Percentiles rank a stretch among this genome's conserved stretches.
phyloP scores from a whole-genome alignment of 2,797 vertebrate species.

The Squalus acanthias region DNA sequence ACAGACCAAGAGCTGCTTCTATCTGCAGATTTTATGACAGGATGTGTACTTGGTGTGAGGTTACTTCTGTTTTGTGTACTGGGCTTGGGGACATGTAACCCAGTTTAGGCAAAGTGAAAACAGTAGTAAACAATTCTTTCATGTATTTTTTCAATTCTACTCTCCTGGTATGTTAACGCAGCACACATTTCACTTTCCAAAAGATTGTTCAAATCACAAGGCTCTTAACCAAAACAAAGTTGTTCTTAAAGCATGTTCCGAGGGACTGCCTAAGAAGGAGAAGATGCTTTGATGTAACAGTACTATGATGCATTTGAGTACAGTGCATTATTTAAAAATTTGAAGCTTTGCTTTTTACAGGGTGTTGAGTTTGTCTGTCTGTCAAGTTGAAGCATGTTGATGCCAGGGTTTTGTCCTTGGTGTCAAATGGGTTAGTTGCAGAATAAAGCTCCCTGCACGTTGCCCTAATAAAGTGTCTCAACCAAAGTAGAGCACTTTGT shows the following conservation, averaged over 20 bases:
- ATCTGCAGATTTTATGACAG: not conserved
- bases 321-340: not conserved
- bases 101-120: not conserved
- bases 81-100: not conserved
- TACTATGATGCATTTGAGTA: not conserved
- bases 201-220: not conserved
- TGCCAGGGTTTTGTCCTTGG: not conserved
- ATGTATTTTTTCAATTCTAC: not conserved
- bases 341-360: not conserved
- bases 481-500: not conserved
- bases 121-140: not conserved
- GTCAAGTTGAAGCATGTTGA: not conserved
- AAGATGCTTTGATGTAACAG: not conserved
- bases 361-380: not conserved
- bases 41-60: not conserved
- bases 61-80: not conserved
- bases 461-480: not conserved
- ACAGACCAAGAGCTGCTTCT: not conserved
- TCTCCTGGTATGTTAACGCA: not conserved
- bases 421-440: not conserved
- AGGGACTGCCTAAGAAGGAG: too few relatives aligned
- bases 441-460: not conserved
- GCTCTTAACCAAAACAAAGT: not conserved
- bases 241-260: not conserved
- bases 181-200: not conserved